phyloP scores from a whole-genome alignment of 2,888 invertebrate genomes.

The Oxytorus armatus region DNA sequence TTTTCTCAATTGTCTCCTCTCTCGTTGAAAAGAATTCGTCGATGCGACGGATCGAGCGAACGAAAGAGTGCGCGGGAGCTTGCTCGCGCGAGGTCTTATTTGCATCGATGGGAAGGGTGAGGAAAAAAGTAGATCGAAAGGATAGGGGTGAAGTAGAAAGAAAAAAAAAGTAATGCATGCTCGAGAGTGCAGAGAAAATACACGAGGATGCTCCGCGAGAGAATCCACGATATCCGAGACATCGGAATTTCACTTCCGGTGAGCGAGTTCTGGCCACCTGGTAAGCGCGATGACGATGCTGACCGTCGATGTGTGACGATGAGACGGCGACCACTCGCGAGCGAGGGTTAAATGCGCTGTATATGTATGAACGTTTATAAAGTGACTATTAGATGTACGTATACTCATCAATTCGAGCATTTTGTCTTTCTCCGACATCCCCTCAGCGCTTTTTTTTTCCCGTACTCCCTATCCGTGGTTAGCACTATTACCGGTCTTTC shows the following conservation, averaged over 20 bases:
- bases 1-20: slow-evolving; percentile 27
- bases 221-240: slow-evolving; percentile 67
- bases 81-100: slow-evolving; percentile 76
- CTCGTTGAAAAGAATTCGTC: slow-evolving; percentile 34
- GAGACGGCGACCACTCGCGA: slow-evolving; percentile 59
- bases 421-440: slow-evolving; percentile 19
- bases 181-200: slow-evolving; percentile 48
- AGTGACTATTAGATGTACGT: neutral
- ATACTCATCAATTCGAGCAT: slow-evolving; percentile 4
- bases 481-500: slow-evolving; percentile 44
- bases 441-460: slow-evolving; percentile 13
- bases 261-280: slow-evolving; percentile 76
- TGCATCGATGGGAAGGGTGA: slow-evolving; percentile 71
- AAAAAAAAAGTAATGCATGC: slow-evolving; percentile 6
- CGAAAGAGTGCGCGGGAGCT: slow-evolving; percentile 29
- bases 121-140: slow-evolving; percentile 18
- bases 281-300: slow-evolving; percentile 66
- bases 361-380: neutral
- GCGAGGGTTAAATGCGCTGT: slow-evolving; percentile 51
- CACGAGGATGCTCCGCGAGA: slow-evolving; percentile 4
- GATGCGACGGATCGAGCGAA: slow-evolving; percentile 9
- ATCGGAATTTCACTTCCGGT: slow-evolving; percentile 81
- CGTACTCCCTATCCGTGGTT: slow-evolving; percentile 13
- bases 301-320: slow-evolving; percentile 68
- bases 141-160: slow-evolving; percentile 21